Evolutionary conservation across 2,888 invertebrate genomes (phyloP), one percentile per base, ranked within the genome.

Genomic region (Cartodere bifasciata): DNA sequence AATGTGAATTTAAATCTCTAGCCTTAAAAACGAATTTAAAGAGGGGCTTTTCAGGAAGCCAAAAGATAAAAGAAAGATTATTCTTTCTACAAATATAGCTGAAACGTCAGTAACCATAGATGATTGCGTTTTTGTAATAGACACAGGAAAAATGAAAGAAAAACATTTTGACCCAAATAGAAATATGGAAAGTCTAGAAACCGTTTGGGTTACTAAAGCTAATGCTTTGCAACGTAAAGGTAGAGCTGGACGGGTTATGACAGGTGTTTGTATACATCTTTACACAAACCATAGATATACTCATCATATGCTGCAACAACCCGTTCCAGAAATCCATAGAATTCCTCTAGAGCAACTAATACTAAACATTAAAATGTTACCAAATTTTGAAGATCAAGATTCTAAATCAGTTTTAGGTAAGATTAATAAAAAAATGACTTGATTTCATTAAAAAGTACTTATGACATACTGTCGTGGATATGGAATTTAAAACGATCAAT

Each of bases 51-150:
- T 68, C 50, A 74, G 72, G 46, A 78, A 74, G 42, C 71, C 81
- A 0, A 72, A 71, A 16, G 55, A 63, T 0, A 82, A 81, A 0
- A 65, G 92, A 17, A 94, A 94, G 67, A 86, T 94, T 35, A 81
- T 90, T 1, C 62, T 94, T 0, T 75, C 77, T 2, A 95, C 94
- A 0, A 94, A 95, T 52, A 84, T 95, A 37, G 92, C 94, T 0
- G 94, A 95, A 64, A 94, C 92, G 0, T 91, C 91, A 0, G 76
- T 95, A 4, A 95, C 95, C 4, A 91, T 95, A 38, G 87, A 92
- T 49, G 92, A 95, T 61, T 91, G 94, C 44, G 87, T 91, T 1
- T 94, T 83, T 53, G 94, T 95, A 2, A 70, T 95, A 23, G 92
- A 95, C 55, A 77, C 78, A 31, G 94, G 94, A 0, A 72, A 84